phyloP scores from a whole-genome alignment of 2,888 invertebrate genomes.

The Tuta absoluta region DNA sequence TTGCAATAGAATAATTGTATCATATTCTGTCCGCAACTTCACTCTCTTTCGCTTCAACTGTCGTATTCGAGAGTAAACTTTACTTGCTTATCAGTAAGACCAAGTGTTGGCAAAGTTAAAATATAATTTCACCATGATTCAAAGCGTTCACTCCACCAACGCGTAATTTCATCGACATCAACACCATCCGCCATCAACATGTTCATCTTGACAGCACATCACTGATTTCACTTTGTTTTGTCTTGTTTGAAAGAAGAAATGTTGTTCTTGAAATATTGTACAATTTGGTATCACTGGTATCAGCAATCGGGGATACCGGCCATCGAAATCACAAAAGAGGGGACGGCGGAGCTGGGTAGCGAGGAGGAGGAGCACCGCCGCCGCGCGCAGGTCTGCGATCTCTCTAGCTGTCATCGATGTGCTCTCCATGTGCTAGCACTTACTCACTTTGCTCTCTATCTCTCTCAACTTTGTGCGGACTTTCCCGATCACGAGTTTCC shows the following conservation, averaged over 20 bases:
- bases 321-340: constrained; percentile 91
- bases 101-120: constrained; percentile 17
- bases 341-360: constrained; percentile 84
- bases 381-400: constrained; percentile 79
- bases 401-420: constrained; percentile 77
- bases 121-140: constrained; percentile 23
- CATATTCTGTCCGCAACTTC: constrained; percentile 4
- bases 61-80: background rate
- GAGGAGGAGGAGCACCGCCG: constrained; percentile 82
- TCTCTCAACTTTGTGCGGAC: constrained; percentile 67
- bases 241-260: constrained; percentile 51
- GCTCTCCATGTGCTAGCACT: constrained; percentile 78
- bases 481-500: constrained; percentile 73
- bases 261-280: constrained; percentile 67
- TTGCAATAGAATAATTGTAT: background rate
- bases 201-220: constrained; percentile 58
- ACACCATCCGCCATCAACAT: constrained; percentile 51
- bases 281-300: constrained; percentile 73
- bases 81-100: constrained; percentile 5
- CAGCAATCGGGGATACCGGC: constrained; percentile 82
- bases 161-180: constrained; percentile 33
- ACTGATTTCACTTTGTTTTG: constrained; percentile 54
- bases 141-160: constrained; percentile 36
- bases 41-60: constrained; percentile 7
- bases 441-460: constrained; percentile 71